Conservation (phyloP, 2,797 vertebrate genomes). For the Dicrostonyx torquatus region DNA sequence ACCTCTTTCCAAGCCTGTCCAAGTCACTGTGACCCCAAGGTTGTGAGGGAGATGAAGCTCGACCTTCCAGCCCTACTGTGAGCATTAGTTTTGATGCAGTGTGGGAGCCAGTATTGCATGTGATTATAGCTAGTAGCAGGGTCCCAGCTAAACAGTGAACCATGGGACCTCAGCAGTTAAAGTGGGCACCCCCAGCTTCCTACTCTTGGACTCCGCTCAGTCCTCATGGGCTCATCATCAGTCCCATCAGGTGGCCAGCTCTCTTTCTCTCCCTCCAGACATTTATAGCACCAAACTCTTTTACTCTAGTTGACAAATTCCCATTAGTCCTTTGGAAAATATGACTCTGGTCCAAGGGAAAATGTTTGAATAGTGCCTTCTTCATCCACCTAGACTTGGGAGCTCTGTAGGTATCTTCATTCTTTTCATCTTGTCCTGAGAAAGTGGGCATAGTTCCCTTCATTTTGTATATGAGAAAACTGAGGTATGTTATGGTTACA, state of each 20-base stretch:
- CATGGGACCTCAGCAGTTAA: neutral
- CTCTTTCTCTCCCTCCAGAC: neutral
- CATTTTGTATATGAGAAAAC: neutral
- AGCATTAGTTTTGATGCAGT: neutral
- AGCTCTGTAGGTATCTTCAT: constrained; percentile 19
- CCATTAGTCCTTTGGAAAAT: constrained; percentile 43
- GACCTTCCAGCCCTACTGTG: neutral
- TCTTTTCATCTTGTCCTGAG: constrained; percentile 22
- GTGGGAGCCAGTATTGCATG: neutral
- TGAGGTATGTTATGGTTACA: neutral
- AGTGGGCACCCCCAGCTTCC: neutral
- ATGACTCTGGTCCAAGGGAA: neutral
- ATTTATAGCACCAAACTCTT: neutral
- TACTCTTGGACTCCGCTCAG: neutral
- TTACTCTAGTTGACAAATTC: neutral
- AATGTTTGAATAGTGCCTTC: neutral
- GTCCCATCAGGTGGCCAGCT: neutral
- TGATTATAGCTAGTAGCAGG: constrained; percentile 1
- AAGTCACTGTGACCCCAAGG: neutral
- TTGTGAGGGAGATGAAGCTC: neutral
- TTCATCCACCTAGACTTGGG: neutral
- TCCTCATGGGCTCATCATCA: neutral
- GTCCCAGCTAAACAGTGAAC: neutral
- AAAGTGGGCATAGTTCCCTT: neutral
- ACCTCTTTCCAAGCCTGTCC: neutral